Evolutionary conservation across 2,888 invertebrate species (phyloP).

Genomic region (Exephanes ischioxanthus): DNA sequence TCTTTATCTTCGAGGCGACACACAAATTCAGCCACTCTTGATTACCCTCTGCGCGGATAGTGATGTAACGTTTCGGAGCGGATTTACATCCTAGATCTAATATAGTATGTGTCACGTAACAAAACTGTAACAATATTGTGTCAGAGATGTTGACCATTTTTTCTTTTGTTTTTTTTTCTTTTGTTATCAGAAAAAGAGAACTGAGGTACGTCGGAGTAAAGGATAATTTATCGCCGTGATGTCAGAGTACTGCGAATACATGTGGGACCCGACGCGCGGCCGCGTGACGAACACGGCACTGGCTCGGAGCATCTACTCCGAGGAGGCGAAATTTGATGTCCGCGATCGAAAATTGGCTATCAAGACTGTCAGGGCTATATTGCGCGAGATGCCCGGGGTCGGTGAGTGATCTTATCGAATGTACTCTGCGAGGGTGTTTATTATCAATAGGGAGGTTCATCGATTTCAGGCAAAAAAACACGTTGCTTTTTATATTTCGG

Average conservation of each 20-base stretch:
- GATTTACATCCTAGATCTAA: not conserved
- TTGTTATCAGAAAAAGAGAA: not conserved
- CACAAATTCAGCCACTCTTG: not conserved
- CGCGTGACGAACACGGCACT: conserved; percentile 70
- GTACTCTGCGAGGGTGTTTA: not conserved
- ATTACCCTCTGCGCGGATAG: not conserved
- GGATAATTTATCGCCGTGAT: conserved; percentile 65
- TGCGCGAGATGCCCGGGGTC: conserved; percentile 81
- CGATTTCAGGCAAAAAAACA: not conserved
- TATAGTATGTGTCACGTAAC: not conserved
- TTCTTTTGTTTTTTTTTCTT: not conserved
- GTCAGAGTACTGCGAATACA: conserved; percentile 83
- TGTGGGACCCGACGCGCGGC: conserved; percentile 81
- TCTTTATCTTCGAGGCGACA: not conserved
- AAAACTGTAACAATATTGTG: not conserved
- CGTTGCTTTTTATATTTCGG: too few relatives aligned
- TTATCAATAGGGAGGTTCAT: not conserved
- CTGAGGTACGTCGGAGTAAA: too few relatives aligned
- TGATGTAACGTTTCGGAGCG: not conserved
- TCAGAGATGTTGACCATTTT: not conserved
- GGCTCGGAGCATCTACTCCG: conserved; percentile 79
- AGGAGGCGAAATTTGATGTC: conserved; percentile 78
- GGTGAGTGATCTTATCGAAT: conserved; percentile 75
- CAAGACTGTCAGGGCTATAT: conserved; percentile 81
- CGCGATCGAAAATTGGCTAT: conserved; percentile 82